Evolutionary conservation across 30 jellyfish, hydroid and myxozoan genomes (phyloP).

Genomic region (Catostylus mosaicus): DNA sequence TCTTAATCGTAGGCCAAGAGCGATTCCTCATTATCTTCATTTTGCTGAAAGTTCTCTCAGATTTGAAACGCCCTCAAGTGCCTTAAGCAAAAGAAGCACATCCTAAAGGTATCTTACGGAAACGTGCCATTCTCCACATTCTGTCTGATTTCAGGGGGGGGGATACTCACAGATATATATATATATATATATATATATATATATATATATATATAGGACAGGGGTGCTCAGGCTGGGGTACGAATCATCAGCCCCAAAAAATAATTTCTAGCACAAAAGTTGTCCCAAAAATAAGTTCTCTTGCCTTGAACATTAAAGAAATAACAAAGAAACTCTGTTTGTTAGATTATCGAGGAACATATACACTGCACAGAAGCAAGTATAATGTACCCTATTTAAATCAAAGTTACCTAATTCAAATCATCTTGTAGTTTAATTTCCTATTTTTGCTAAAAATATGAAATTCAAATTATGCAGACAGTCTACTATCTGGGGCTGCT

Average conservation of each 20-base stretch:
- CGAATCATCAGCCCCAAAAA: slow-evolving; percentile 42
- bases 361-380: slow-evolving; percentile 13
- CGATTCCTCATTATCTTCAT: no score
- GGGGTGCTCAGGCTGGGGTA: slow-evolving; percentile 60
- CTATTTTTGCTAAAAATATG: slow-evolving; percentile 17
- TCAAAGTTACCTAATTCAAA: slow-evolving; percentile 16
- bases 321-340: slow-evolving; percentile 36
- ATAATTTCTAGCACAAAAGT: slow-evolving; percentile 15
- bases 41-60: no score
- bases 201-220: slow-evolving; percentile 2
- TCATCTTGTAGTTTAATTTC: slow-evolving; percentile 21
- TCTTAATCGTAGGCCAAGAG: no score
- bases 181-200: no score
- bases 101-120: no score
- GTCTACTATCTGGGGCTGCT: slow-evolving; percentile 25
- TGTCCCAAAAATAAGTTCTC: slow-evolving; percentile 28
- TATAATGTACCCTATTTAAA: background rate
- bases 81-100: no score
- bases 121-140: no score
- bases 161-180: no score
- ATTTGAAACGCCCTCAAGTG: no score
- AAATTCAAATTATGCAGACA: slow-evolving; percentile 7
- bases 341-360: slow-evolving; percentile 4
- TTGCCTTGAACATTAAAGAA: slow-evolving; percentile 16
- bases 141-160: no score